These are phyloP conservation scores for Bathynomus jamesi DNA, from an alignment of 1,140 invertebrate species.

Conservation along the genomic window DNA sequence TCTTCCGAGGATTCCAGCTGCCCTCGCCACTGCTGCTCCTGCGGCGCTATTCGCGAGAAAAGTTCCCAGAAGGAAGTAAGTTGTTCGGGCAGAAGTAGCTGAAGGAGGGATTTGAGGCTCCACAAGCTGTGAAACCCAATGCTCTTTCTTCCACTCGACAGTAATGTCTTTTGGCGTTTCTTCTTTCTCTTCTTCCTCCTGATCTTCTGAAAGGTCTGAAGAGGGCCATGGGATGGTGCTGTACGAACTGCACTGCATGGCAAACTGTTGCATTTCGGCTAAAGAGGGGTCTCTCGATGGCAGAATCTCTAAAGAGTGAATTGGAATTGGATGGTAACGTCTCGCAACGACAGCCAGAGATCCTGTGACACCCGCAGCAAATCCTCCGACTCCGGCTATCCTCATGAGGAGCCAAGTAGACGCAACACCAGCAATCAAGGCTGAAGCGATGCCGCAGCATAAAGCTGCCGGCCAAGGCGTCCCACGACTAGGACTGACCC, in stretches of 20 bases:
- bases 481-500: neutral
- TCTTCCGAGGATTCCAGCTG: conserved; percentile 13
- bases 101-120: conserved; percentile 24
- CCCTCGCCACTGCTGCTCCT: conserved; percentile 19
- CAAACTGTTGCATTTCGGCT: neutral
- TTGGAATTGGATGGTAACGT: conserved; percentile 9
- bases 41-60: conserved; percentile 22
- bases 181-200: neutral
- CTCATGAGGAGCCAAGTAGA: conserved; percentile 14
- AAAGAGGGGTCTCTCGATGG: neutral
- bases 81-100: conserved; percentile 15
- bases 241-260: neutral
- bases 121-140: conserved; percentile 8
- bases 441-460: conserved; percentile 6
- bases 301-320: neutral
- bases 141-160: conserved; percentile 15
- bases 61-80: conserved; percentile 22
- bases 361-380: conserved; percentile 17
- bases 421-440: conserved; percentile 14
- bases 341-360: conserved; percentile 18
- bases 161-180: conserved; percentile 11
- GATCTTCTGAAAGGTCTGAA: neutral
- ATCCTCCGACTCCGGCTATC: conserved; percentile 16
- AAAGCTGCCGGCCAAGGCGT: conserved; percentile 22
- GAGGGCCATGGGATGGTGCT: neutral